Conservation (phyloP, 2,113 vertebrate genomes). For the Fulmarus glacialis region DNA sequence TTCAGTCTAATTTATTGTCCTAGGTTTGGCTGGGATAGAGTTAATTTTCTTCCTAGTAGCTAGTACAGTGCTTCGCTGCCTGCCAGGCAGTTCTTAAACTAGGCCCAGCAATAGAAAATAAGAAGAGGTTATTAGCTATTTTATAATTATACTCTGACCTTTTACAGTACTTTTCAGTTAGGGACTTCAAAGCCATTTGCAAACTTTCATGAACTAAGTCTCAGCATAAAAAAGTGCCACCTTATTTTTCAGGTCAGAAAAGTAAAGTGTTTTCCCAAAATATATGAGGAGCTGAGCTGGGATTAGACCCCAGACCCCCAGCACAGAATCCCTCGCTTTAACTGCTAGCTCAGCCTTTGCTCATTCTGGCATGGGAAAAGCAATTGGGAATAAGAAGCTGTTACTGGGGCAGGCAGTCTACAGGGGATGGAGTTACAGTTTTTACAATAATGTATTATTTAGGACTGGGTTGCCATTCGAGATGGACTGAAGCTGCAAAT, state of each 20-base stretch:
- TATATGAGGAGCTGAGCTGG: conserved; percentile 8
- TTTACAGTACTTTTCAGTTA: neutral
- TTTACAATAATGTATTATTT: conserved; percentile 56
- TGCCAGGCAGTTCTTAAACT: neutral
- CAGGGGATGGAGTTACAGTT: conserved; percentile 40
- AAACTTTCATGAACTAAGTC: neutral
- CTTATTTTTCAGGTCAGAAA: conserved; percentile 18
- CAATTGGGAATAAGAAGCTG: conserved; percentile 53
- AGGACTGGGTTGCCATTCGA: neutral
- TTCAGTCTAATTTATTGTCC: neutral
- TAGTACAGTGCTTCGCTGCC: too few species aligned
- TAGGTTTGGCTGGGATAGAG: too few species aligned
- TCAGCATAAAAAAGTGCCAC: neutral
- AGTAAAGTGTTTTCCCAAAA: conserved; percentile 9
- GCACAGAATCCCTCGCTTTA: conserved; percentile 28
- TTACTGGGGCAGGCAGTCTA: conserved; percentile 43
- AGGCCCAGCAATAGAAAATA: neutral
- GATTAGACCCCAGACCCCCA: conserved; percentile 18
- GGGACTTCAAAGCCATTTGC: neutral
- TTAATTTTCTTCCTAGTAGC: too few species aligned
- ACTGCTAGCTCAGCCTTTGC: conserved; percentile 33
- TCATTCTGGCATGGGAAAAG: conserved; percentile 43
- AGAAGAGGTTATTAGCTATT: conserved; percentile 1
- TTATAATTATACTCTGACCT: conserved; percentile 16
- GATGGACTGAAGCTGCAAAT: conserved; percentile 36